phyloP scores from a whole-genome alignment of 1,140 invertebrate species.

The Grapholita molesta region DNA sequence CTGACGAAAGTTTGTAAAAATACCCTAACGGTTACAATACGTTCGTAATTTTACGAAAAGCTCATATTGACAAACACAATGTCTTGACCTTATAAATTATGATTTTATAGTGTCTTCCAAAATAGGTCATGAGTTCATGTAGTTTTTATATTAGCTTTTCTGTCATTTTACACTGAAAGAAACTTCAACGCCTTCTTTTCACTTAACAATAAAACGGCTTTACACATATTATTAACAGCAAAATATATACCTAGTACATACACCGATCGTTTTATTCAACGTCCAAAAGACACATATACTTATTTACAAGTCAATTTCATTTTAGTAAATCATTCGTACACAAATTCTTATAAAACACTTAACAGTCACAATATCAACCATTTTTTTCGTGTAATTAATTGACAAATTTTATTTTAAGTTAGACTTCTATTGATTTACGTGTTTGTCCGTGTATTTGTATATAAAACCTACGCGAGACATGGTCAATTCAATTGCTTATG shows the following conservation, averaged over 20 bases:
- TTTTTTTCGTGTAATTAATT: background rate
- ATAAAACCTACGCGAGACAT: no score
- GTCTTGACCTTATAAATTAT: no score
- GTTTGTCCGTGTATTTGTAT: no score
- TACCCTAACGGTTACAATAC: no score
- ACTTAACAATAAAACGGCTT: background rate
- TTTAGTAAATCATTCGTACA: background rate
- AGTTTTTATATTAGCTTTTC: background rate
- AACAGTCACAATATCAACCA: background rate
- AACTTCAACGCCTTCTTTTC: background rate
- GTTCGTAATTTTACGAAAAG: no score
- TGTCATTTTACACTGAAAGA: conserved; percentile 4
- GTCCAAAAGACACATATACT: background rate
- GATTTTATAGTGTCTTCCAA: no score
- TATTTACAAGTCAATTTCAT: conserved; percentile 5
- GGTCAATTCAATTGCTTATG: no score
- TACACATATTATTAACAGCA: conserved; percentile 7
- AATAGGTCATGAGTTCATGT: no score
- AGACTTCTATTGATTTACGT: no score
- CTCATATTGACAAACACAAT: no score
- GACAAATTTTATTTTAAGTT: background rate
- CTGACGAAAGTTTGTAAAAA: no score
- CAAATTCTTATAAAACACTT: background rate
- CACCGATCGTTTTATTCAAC: background rate
- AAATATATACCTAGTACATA: background rate